Evolutionary conservation across 2,113 vertebrate species (phyloP), one percentile per base, ranked within the genome.

Genomic region (Phocoena sinus): DNA sequence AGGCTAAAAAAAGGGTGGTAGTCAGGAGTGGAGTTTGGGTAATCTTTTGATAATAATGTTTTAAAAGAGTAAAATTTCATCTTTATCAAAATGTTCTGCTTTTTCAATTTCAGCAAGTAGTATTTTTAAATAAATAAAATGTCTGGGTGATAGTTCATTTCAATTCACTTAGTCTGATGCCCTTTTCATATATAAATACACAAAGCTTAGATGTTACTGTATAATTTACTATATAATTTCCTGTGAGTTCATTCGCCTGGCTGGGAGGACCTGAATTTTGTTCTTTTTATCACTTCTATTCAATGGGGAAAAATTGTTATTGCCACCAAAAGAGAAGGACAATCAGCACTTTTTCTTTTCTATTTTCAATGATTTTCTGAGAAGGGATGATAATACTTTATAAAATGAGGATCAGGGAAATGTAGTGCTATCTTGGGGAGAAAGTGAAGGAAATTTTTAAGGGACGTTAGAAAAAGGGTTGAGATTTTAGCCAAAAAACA

Each of bases 111-210:
- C 68, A 38, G 17, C 44, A 86, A 33, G 17, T 36, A 63, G 31
- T 38, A 63, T 77, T 95, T 96, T 97, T 58, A 89, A 96, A 82
- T 71, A 91, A 94, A 79, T 81, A 82, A 88, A 80, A 91, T 82
- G 8, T n/a, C 53, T 88, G 13, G 1, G 13, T 92, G 33, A 92
- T 77, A 93, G 94, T 47, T n/a, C 56, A 53, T 86, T 93, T 95
- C 58, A 73, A 68, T 88, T 92, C 58, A 63, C 38, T 73, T 58
- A 41, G 47, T 53, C 31, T 65, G 58, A 79, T 36, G 10, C 28
- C 18, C 33, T 95, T 87, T 82, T 10, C 41, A 38, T 26, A 41
- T 82, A 65, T 60, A 91, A 82, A 89, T 12, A 63, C 58, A 73
- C 14, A 86, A 93, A 97, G 20, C 26, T 82, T 81, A 41, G 9